Evolutionary conservation across 2,113 vertebrate genomes (phyloP).

Genomic region (Notothenia coriiceps): DNA sequence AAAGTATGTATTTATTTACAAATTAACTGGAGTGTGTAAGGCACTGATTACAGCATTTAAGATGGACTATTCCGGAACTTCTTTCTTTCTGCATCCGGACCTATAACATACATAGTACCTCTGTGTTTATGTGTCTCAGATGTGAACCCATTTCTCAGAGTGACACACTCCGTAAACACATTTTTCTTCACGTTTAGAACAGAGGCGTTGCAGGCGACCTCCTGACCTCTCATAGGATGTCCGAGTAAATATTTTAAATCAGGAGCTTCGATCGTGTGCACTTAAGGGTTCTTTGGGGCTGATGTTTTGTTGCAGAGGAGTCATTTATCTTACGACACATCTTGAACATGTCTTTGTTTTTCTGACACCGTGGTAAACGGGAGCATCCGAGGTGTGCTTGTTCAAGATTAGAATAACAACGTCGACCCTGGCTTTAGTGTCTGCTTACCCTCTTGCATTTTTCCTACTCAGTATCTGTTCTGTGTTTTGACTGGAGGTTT

Average conservation of each 20-base stretch:
- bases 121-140: conserved; percentile 49
- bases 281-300: conserved; percentile 24
- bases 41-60: conserved; percentile 2
- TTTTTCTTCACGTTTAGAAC: conserved; percentile 27
- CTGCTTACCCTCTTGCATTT: neutral
- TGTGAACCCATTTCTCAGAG: conserved; percentile 46
- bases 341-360: conserved; percentile 49
- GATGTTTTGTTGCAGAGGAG: conserved; percentile 26
- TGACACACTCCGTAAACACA: conserved; percentile 61
- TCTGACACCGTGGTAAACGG: conserved; percentile 18
- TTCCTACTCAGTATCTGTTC: conserved; percentile 10
- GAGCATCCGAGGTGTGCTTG: conserved; percentile 1
- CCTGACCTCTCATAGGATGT: conserved; percentile 33
- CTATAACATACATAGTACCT: neutral
- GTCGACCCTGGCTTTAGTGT: conserved; percentile 17
- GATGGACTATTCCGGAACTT: neutral
- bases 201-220: conserved; percentile 25
- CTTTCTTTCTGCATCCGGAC: conserved; percentile 16
- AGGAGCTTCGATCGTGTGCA: conserved; percentile 23
- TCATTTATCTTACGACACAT: conserved; percentile 38
- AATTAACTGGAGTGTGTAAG: neutral
- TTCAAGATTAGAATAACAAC: conserved; percentile 30
- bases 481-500: conserved; percentile 13
- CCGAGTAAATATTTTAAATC: conserved; percentile 61
- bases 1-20: conserved; percentile 39